A percentile compares a stretch with the other conserved stretches of the same genome.
Evolutionary conservation across 2,797 vertebrate genomes (phyloP).

Genomic region (Mormyrops attenuatus): DNA sequence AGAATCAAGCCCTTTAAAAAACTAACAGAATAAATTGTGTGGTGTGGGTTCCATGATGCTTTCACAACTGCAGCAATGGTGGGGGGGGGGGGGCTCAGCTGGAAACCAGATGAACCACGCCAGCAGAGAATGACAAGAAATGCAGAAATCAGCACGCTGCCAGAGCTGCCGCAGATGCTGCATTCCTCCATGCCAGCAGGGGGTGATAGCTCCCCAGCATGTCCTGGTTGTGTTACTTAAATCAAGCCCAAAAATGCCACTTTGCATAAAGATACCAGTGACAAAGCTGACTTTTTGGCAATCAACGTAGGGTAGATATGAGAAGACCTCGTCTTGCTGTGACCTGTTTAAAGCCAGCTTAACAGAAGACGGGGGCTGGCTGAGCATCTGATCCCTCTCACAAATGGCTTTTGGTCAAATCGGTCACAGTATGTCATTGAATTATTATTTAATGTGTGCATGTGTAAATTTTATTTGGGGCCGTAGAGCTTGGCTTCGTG

Average conservation of each 20-base stretch:
- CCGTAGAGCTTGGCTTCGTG: neutral
- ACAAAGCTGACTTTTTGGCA: neutral
- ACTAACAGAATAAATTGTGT: neutral
- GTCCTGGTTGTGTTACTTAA: neutral
- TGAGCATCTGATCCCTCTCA: neutral
- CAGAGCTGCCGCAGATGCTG: neutral
- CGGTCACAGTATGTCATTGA: neutral
- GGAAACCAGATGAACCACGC: neutral
- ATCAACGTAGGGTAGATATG: neutral
- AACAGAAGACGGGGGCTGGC: neutral
- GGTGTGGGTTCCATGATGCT: neutral
- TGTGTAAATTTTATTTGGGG: neutral
- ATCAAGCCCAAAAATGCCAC: neutral
- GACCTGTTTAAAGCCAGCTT: neutral
- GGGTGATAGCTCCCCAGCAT: neutral
- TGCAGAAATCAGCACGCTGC: neutral
- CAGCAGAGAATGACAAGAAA: neutral
- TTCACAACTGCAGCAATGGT: neutral
- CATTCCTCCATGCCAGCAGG: constrained; percentile 10
- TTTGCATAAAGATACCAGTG: neutral
- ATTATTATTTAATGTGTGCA: neutral
- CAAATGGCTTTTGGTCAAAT: neutral
- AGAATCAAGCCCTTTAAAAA: neutral
- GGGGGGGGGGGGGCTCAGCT: neutral
- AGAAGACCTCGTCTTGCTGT: neutral